Percentiles rank a stretch among this genome's conserved stretches.
These are phyloP conservation scores for Kryphioiulus occultus DNA, from an alignment of 2,888 invertebrate species.

Conservation along the genomic window DNA sequence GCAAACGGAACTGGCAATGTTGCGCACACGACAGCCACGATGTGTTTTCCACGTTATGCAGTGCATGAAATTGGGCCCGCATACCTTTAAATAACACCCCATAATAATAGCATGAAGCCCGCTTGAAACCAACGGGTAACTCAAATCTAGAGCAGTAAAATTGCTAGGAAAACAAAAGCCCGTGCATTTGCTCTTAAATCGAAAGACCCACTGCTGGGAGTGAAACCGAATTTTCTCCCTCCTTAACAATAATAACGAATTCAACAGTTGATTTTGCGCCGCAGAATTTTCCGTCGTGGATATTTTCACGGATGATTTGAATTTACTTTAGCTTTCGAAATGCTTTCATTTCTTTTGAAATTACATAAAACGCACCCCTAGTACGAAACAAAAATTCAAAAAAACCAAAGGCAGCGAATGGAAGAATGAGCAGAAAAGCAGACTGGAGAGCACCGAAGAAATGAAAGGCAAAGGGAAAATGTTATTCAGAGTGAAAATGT, in stretches of 20 bases:
- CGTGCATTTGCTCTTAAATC: background rate
- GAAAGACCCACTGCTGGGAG: conserved; percentile 20
- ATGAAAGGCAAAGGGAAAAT: background rate
- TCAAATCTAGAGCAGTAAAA: background rate
- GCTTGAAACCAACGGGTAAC: background rate
- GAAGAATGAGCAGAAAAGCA: background rate
- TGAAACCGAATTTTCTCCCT: conserved; percentile 29
- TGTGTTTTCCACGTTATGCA: background rate
- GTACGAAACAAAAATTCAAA: background rate
- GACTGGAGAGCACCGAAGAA: background rate
- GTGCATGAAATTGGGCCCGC: background rate
- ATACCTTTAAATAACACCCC: background rate
- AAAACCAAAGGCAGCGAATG: background rate
- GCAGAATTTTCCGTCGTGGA: background rate
- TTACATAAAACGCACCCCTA: background rate
- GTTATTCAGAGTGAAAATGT: conserved; percentile 21
- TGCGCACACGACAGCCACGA: background rate
- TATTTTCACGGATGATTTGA: conserved; percentile 32
- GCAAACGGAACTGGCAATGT: background rate
- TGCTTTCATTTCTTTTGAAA: conserved; percentile 40
- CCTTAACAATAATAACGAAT: conserved; percentile 32
- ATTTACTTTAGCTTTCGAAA: conserved; percentile 27
- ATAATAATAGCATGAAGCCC: background rate
- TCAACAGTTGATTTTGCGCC: conserved; percentile 36
- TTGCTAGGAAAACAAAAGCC: conserved; percentile 16